Evolutionary conservation across 2,888 invertebrate species (phyloP), one percentile per base, ranked within the genome.

Genomic region (Byasa hedistus): DNA sequence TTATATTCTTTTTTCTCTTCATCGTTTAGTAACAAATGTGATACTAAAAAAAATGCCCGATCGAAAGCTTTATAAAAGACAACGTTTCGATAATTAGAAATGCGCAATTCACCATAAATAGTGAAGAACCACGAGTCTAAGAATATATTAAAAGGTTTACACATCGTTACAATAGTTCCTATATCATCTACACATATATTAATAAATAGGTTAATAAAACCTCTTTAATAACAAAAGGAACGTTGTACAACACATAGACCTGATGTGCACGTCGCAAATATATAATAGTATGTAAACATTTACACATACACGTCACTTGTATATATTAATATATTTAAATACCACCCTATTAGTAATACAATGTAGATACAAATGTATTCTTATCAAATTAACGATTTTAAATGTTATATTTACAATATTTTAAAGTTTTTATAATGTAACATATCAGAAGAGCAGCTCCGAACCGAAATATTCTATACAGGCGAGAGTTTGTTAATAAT

Each of bases 201-300:
- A 79, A 77, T 82, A 81, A 77, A 79, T 74, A 79, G 83, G 81
- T 84, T 84, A 85, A 85, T 86, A 87, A 81, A 85, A 89, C 84
- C 81, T 76, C 80, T 81, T 82, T 80, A 78, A 82, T 81, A 84
- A 84, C 83, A 87, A 85, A 39, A 89, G 87, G 84, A 90, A 90
- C 84, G 83, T 84, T 84, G 70, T 79, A 89, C 88, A 81, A 89
- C 89, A 91, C 77, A 75, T 76, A 81, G 77, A 82, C 76, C 76
- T 78, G 73, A 79, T 79, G 76, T 80, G 80, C 77, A 79, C 77
- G 76, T 79, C 76, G 79, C 73, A 78, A 72, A 73, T 78, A 75
- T 74, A 73, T 75, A 75, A 78, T n/a, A n/a, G n/a, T n/a, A 39
- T 81, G 83, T 76, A 79, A 81, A 83, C 75, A 76, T 76, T 61